Percentiles rank a stretch among this genome's conserved stretches.
These are phyloP conservation scores for Nibea albiflora DNA, from an alignment of 2,113 vertebrate genomes.

Conservation along the genomic window DNA sequence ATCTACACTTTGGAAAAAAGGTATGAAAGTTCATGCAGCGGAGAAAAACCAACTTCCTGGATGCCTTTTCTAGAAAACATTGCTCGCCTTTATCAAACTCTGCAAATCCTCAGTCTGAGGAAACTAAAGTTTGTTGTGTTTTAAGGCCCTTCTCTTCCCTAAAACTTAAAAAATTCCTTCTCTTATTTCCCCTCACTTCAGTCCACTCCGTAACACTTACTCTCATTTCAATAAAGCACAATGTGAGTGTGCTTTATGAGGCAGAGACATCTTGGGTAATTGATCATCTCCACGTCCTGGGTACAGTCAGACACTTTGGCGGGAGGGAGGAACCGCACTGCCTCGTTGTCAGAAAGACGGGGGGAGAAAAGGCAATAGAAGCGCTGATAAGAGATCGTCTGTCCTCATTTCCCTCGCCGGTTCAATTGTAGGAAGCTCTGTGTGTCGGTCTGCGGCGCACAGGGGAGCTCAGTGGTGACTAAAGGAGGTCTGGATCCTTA, in stretches of 20 bases:
- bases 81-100: background rate
- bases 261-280: slow-evolving; percentile 63
- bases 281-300: slow-evolving; percentile 64
- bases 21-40: slow-evolving; percentile 13
- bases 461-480: slow-evolving; percentile 47
- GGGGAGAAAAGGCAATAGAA: slow-evolving; percentile 45
- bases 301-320: slow-evolving; percentile 45
- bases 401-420: slow-evolving; percentile 68
- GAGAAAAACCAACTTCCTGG: background rate
- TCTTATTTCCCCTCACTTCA: slow-evolving; percentile 6
- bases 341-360: slow-evolving; percentile 47
- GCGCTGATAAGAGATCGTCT: slow-evolving; percentile 61
- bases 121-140: background rate
- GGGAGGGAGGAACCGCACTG: slow-evolving; percentile 29
- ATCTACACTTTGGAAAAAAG: slow-evolving; percentile 32
- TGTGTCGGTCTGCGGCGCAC: slow-evolving; percentile 26
- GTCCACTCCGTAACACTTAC: slow-evolving; percentile 6
- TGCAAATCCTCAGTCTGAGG: slow-evolving; percentile 2
- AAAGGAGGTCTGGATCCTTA: slow-evolving; percentile 68
- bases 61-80: background rate
- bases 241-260: slow-evolving; percentile 59
- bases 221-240: slow-evolving; percentile 53
- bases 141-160: background rate
- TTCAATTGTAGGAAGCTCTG: slow-evolving; percentile 55
- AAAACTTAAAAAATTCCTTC: background rate